Conservation (phyloP, 2,797 vertebrate species). For the Hipposideros larvatus region DNA sequence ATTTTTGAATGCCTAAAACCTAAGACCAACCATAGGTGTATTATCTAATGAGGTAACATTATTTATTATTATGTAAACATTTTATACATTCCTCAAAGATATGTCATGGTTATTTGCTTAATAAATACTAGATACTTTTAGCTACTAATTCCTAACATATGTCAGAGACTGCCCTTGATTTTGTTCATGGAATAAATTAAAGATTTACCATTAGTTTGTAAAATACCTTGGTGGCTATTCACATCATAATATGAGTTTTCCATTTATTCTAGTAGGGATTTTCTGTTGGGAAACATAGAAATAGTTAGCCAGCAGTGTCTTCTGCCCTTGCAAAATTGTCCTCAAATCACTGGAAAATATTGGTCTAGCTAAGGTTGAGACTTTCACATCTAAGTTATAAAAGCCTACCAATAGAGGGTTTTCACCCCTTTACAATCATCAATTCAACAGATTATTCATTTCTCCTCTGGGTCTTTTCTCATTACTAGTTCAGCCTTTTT, state of each 20-base stretch:
- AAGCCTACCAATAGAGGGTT: neutral
- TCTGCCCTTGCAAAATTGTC: neutral
- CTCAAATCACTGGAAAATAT: neutral
- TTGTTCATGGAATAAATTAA: neutral
- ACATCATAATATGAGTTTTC: neutral
- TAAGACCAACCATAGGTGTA: neutral
- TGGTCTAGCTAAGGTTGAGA: conserved; percentile 29
- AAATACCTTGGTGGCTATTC: neutral
- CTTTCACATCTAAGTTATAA: neutral
- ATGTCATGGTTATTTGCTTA: neutral
- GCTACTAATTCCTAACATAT: neutral
- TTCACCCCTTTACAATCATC: neutral
- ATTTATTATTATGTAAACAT: conserved; percentile 5
- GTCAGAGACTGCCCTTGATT: neutral
- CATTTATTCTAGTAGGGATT: neutral
- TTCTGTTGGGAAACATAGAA: neutral
- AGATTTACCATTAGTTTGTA: neutral
- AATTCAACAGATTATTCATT: neutral
- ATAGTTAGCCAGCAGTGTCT: neutral
- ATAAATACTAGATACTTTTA: conserved; percentile 3
- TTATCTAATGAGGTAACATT: neutral
- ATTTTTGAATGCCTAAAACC: neutral
- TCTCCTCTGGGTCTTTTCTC: neutral
- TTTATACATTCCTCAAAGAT: conserved; percentile 30
- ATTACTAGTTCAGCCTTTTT: neutral